Evolutionary conservation across 2,797 vertebrate genomes (phyloP).

Genomic region (Esox lucius): DNA sequence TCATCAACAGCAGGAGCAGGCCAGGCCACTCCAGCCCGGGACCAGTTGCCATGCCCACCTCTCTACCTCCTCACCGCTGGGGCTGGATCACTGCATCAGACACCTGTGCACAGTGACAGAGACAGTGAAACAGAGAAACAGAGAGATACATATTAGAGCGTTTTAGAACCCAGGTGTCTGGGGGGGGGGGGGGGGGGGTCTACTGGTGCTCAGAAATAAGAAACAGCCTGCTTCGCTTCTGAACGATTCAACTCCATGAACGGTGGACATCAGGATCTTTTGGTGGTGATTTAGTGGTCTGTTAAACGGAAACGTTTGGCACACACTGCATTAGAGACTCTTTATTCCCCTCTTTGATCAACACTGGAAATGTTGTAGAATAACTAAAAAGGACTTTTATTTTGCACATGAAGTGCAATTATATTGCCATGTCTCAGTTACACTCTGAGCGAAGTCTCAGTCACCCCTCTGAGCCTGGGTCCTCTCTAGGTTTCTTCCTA

Average conservation of each 20-base stretch:
- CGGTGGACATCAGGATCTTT: too few relatives aligned
- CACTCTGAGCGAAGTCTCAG: too few relatives aligned
- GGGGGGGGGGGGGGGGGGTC: too few relatives aligned
- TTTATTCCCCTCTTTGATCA: slow-evolving; percentile 48
- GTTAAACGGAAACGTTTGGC: too few relatives aligned
- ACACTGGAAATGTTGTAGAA: slow-evolving; percentile 52
- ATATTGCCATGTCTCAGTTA: not conserved
- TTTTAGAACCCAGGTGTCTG: too few relatives aligned
- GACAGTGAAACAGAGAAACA: slow-evolving; percentile 35
- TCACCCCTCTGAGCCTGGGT: too few relatives aligned
- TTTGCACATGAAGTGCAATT: slow-evolving; percentile 31
- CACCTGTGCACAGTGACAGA: slow-evolving; percentile 67
- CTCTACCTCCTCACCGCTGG: slow-evolving; percentile 40
- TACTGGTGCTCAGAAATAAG: too few relatives aligned
- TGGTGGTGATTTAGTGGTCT: too few relatives aligned
- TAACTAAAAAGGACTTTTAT: slow-evolving; percentile 61
- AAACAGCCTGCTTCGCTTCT: too few relatives aligned
- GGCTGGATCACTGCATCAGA: slow-evolving; percentile 73
- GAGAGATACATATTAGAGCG: slow-evolving; percentile 53
- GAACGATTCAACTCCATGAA: too few relatives aligned
- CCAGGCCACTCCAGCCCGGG: slow-evolving; percentile 63
- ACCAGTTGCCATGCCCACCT: slow-evolving; percentile 74
- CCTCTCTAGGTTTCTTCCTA: too few relatives aligned
- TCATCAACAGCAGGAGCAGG: slow-evolving; percentile 77
- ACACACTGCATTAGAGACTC: slow-evolving; percentile 38